Conservation (phyloP, 2,113 vertebrate species). For the Lipophrys pholis region DNA sequence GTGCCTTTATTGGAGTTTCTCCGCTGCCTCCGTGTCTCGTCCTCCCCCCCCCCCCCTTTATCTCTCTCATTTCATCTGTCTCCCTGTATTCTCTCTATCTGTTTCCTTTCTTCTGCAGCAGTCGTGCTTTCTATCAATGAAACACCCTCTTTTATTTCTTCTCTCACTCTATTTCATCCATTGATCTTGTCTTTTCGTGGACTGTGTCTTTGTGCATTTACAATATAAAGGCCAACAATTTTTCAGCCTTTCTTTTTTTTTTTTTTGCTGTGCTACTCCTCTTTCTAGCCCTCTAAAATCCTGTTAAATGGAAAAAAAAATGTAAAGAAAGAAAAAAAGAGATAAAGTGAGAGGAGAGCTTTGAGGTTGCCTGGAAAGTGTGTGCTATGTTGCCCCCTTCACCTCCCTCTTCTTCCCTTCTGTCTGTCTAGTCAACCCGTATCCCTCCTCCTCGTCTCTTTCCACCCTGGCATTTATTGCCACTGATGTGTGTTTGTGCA, state of each 20-base stretch:
- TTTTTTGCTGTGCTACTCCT: neutral
- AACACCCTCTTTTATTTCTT: slow-evolving; percentile 43
- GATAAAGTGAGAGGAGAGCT: slow-evolving; percentile 64
- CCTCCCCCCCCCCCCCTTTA: slow-evolving; percentile 53
- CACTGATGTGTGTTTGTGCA: slow-evolving; percentile 49
- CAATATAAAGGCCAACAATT: slow-evolving; percentile 1
- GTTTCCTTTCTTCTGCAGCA: slow-evolving; percentile 40
- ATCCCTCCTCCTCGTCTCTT: slow-evolving; percentile 34
- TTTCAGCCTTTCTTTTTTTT: neutral
- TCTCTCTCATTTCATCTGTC: slow-evolving; percentile 56
- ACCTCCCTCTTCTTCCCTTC: slow-evolving; percentile 47
- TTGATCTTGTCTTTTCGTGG: slow-evolving; percentile 49
- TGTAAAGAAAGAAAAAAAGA: slow-evolving; percentile 32
- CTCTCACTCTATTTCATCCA: slow-evolving; percentile 42
- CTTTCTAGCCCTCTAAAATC: slow-evolving; percentile 35
- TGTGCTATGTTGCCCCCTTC: slow-evolving; percentile 64
- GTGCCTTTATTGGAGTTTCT: slow-evolving; percentile 76
- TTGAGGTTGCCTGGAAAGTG: slow-evolving; percentile 53
- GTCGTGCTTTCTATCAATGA: slow-evolving; percentile 39
- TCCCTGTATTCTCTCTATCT: slow-evolving; percentile 52
- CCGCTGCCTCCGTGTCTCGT: slow-evolving; percentile 59
- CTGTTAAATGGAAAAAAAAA: slow-evolving; percentile 26
- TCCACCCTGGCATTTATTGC: slow-evolving; percentile 63
- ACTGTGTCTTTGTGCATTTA: slow-evolving; percentile 30
- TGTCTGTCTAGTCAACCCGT: slow-evolving; percentile 40